These are phyloP conservation scores for Tetropium fuscum DNA, from an alignment of 2,888 invertebrate genomes.

Conservation along the genomic window DNA sequence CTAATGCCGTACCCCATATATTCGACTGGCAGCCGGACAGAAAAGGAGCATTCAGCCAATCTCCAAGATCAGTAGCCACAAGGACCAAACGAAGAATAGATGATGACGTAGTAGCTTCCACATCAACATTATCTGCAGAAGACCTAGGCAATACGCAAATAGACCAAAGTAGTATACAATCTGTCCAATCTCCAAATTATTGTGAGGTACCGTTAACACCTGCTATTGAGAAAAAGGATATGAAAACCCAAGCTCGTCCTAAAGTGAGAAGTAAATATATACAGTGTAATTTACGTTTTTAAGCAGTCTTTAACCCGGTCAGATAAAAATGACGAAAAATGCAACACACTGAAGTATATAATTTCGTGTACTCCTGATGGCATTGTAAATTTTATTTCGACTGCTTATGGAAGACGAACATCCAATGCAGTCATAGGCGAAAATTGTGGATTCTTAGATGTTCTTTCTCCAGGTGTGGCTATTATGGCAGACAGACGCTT, in stretches of 20 bases:
- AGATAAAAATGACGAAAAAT: constrained; percentile 50
- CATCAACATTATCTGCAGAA: constrained; percentile 5
- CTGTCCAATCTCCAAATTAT: constrained; percentile 5
- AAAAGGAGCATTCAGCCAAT: constrained; percentile 30
- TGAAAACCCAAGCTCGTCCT: constrained; percentile 5
- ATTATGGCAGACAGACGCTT: constrained; percentile 49
- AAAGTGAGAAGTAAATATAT: constrained; percentile 7
- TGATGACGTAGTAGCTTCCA: constrained; percentile 9
- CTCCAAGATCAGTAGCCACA: constrained; percentile 13
- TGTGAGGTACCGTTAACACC: neutral
- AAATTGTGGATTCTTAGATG: constrained; percentile 42
- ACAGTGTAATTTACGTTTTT: constrained; percentile 3
- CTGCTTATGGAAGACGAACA: constrained; percentile 41
- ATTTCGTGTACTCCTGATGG: constrained; percentile 48
- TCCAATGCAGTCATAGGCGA: constrained; percentile 41
- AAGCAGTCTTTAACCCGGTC: constrained; percentile 51
- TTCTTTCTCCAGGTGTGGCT: constrained; percentile 26
- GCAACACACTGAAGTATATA: constrained; percentile 53
- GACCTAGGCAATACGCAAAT: neutral
- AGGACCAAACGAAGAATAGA: constrained; percentile 2
- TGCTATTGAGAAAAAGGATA: constrained; percentile 7
- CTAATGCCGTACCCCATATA: constrained; percentile 39
- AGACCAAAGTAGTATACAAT: neutral
- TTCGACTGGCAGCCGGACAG: constrained; percentile 41
- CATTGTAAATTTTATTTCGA: constrained; percentile 45